Evolutionary conservation across 1,140 invertebrate genomes (phyloP), one percentile per base, ranked within the genome.

Genomic region (Diorhabda carinulata): DNA sequence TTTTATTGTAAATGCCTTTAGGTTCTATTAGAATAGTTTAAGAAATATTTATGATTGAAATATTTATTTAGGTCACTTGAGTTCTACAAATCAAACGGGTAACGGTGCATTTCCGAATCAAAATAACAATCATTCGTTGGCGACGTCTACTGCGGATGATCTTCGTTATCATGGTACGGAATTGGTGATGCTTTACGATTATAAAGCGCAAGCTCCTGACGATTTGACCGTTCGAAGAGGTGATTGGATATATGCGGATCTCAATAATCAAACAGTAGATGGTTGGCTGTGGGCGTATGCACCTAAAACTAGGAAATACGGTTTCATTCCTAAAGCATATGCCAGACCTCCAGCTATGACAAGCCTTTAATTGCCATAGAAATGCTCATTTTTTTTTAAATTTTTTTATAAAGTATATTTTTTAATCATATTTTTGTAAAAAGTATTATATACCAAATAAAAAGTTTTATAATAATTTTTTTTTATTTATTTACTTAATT

Each of bases 231-330:
- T 97, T 44, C 86, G 91, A 70, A 83, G 94, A 61, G 95, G 95
- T 0, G 94, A 98, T 75, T 96, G 93, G 93, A 94, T 97, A 67
- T 97, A 97, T 82, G 95, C 94, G 0, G 94, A 97, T 83, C 84
- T 96, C 47, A 91, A 89, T 70, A 94, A 96, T 85, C 95, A 97
- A 83, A 96, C 92, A 0, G 94, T 96, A 2, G 93, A 96, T 78
- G 94, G 94, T 7, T 97, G 95, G 95, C 82, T 97, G 43, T 98
- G 95, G 95, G 94, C 94, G 0, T 96, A 95, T 81, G 93, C 94
- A 6, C 94, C 94, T 1, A 95, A 95, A 83, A 92, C 92, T 7
- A 84, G 94, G 43, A 94, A 95, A 83, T 96, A 96, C 79, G 96
- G 96, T 8, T 97, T 97, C 81, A 96, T 98, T 76, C 96, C 96